Evolutionary conservation across 2,888 invertebrate species (phyloP).

Genomic region (Zaprionus obscuricornis): DNA sequence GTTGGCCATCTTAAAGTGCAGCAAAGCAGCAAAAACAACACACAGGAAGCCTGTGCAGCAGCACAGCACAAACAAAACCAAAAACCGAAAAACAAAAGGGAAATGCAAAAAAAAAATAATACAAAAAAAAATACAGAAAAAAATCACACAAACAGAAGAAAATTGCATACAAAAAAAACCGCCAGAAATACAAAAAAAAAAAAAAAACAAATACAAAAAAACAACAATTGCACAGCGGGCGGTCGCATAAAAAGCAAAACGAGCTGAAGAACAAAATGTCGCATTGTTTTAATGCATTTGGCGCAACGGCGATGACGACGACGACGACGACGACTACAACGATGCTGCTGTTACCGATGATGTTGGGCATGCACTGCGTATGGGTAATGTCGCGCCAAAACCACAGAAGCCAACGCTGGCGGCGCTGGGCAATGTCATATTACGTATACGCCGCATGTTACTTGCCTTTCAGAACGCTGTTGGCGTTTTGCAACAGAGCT

Average conservation of each 20-base stretch:
- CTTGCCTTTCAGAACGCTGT: slow-evolving; percentile 48
- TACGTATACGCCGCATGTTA: slow-evolving; percentile 65
- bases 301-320: slow-evolving; percentile 38
- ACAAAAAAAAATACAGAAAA: slow-evolving; percentile 24
- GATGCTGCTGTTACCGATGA: slow-evolving; percentile 26
- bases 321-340: slow-evolving; percentile 18
- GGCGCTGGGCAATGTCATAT: slow-evolving; percentile 37
- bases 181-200: slow-evolving; percentile 9
- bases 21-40: slow-evolving; percentile 44
- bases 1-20: slow-evolving; percentile 78
- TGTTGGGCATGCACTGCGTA: slow-evolving; percentile 43
- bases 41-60: slow-evolving; percentile 24
- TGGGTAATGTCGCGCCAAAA: slow-evolving; percentile 38
- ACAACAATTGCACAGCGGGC: slow-evolving; percentile 50
- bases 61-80: slow-evolving; percentile 27
- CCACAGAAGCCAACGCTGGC: slow-evolving; percentile 38
- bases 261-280: slow-evolving; percentile 59
- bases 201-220: too few species aligned
- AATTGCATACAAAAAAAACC: slow-evolving; percentile 32
- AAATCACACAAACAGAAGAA: slow-evolving; percentile 24
- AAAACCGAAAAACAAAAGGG: slow-evolving; percentile 10
- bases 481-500: slow-evolving; percentile 25
- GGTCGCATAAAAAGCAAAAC: slow-evolving; percentile 45
- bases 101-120: slow-evolving; percentile 4
- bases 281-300: slow-evolving; percentile 79